Evolutionary conservation across 2,888 invertebrate species (phyloP).

Genomic region (Phasia obesa): DNA sequence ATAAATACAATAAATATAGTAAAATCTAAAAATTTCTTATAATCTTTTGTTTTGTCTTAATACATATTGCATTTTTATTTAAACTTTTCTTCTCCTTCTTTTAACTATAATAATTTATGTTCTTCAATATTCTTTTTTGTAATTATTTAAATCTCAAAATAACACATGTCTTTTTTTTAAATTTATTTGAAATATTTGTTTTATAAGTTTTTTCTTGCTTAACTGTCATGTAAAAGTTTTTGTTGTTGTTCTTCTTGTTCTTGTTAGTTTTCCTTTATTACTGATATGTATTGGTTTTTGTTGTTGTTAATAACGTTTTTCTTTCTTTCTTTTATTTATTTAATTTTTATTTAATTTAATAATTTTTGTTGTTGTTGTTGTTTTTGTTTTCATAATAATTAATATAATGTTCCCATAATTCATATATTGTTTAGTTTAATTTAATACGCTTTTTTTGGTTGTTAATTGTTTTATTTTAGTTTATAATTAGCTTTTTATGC

Average conservation of each 20-base stretch:
- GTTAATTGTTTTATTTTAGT: constrained; percentile 60
- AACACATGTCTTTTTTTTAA: constrained; percentile 64
- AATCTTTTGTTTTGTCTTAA: constrained; percentile 45
- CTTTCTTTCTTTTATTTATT: constrained; percentile 66
- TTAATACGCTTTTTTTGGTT: constrained; percentile 54
- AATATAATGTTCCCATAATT: constrained; percentile 81
- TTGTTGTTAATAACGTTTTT: constrained; percentile 71
- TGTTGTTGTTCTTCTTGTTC: constrained; percentile 49
- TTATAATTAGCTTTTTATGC: constrained; percentile 67
- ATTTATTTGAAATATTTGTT: constrained; percentile 23
- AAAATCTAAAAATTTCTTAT: constrained; percentile 56
- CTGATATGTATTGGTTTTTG: constrained; percentile 74
- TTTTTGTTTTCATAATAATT: constrained; percentile 62
- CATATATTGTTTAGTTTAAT: constrained; percentile 79
- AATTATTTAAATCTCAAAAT: constrained; percentile 61
- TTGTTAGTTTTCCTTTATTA: constrained; percentile 60
- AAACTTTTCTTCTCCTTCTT: constrained; percentile 27
- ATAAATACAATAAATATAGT: constrained; percentile 55
- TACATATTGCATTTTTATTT: constrained; percentile 69
- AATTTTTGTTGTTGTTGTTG: constrained; percentile 47
- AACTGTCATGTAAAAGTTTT: constrained; percentile 71
- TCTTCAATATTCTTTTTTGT: constrained; percentile 54
- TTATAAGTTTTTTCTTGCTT: constrained; percentile 9
- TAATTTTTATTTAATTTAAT: constrained; percentile 42
- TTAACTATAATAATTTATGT: constrained; percentile 55